Evolutionary conservation across 2,888 invertebrate genomes (phyloP), one percentile per base, ranked within the genome.

Genomic region (Lapara coniferarum): DNA sequence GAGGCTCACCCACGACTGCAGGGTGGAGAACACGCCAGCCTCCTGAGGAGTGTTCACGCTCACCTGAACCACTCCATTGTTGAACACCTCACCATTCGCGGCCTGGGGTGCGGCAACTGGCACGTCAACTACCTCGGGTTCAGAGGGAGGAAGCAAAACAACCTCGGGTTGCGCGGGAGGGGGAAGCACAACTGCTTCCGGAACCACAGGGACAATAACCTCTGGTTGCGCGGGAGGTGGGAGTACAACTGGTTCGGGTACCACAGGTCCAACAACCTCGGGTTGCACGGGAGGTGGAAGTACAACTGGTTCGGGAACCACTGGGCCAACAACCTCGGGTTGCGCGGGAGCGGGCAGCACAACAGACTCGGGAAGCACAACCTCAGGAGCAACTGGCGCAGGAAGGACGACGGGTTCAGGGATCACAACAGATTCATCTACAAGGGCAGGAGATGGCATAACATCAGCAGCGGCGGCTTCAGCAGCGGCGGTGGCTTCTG

Each of bases 1-100:
- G 76, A 90, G 72, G 75, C 74, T 88, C 75, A 91, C 82, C 92
- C 92, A 92, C 37, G 83, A 81, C 71, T 87, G 85, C 5, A 92
- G 74, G 4, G 89, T 86, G 13, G 83, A 67, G 1, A 89, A 13
- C n/a, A 89, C 70, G 0, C 88, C 80, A 7, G 81, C 68, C 2
- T 89, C 86, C 69, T 86, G 75, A 6, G 86, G 80, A 2, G 78
- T 77, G 69, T 91, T 89, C 13, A 90, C 71, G 2, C 77, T 72
- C 2, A 91, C 84, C 66, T 87, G 86, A 2, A 90, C 90, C 2
- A 77, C 67, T 2, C 91, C 90, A 53, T 91, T 84, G 70, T 91
- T 90, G 79, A 78, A 91, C 14, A 91, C 55, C 66, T 89, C 89
- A 12, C 87, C 87, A 49, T 72, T 77, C 12, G 83, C 81, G 4